Percentiles rank a stretch among this genome's conserved stretches.
Conservation (phyloP, 2,113 vertebrate genomes). For the Dascyllus trimaculatus region DNA sequence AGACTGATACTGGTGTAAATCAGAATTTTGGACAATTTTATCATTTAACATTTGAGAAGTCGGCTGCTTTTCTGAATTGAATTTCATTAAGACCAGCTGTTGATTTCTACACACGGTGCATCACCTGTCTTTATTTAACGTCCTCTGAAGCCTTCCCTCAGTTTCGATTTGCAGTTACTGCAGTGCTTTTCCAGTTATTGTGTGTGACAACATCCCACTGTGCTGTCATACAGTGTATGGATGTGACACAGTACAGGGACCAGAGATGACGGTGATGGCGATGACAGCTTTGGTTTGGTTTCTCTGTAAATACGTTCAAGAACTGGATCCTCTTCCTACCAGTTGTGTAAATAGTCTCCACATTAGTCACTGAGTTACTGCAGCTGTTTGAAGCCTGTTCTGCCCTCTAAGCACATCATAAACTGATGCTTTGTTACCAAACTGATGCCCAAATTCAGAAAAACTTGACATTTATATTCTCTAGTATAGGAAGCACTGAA, state of each 20-base stretch:
- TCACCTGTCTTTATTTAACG: no score
- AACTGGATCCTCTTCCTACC: not conserved
- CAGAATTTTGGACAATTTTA: no score
- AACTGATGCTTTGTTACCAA: no score
- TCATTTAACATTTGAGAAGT: no score
- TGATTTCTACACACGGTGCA: no score
- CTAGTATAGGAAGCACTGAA: no score
- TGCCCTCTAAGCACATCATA: no score
- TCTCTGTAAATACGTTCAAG: not conserved
- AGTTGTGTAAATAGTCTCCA: not conserved
- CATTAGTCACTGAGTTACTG: not conserved
- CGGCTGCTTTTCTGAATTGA: no score
- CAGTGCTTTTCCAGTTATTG: not conserved
- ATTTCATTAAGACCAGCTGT: no score
- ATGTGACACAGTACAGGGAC: not conserved
- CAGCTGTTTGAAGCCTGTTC: constrained; percentile 11
- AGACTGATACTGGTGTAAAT: no score
- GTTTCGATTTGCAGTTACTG: not conserved
- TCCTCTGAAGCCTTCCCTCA: not conserved
- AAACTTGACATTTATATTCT: no score
- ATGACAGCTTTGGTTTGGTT: not conserved
- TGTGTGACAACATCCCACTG: not conserved
- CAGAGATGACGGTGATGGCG: not conserved
- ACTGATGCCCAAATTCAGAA: no score
- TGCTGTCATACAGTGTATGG: not conserved